Evolutionary conservation across 1,140 invertebrate species (phyloP), one percentile per base, ranked within the genome.

Genomic region (Drosophila asahinai): DNA sequence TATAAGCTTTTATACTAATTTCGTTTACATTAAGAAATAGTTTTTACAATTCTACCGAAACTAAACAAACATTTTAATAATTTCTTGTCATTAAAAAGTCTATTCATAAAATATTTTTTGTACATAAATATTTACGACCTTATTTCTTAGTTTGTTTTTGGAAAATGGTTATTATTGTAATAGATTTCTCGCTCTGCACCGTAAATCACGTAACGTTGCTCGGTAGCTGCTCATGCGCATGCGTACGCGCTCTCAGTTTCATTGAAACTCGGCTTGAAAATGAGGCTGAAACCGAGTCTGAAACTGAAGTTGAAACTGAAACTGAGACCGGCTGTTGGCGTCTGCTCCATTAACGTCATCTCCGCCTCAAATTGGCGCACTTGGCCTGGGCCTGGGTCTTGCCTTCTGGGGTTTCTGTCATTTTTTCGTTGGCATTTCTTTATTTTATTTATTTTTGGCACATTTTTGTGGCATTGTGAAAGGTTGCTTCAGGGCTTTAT

Each of bases 291-390:
- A 55, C 48, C 15, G 67, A 54, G 22, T n/a, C 40, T 38, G 9
- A 54, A 33, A 14, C 55, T 30, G 17, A 27, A 58, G 30, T 54
- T 25, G 61, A 77, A 45, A 36, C 79, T 62, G 49, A 59, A 43
- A 36, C 48, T 45, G 61, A 74, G 62, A 77, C 77, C 80, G 76
- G 77, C 84, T 87, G 66, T 45, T 63, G 77, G 60, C 43, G 43
- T 72, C 68, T 84, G 84, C 58, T 83, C 81, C 84, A 78, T 83
- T 83, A 82, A 86, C 57, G 65, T 78, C 75, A 81, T 62, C 63
- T 77, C 49, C 27, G 45, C 36, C 60, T 74, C 38, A 77, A 86
- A 86, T 86, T 84, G 74, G 82, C 83, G 74, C 70, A 82, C 83
- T 78, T 78, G 58, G 73, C 40, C 45, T 49, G 48, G 40, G 58